These are phyloP conservation scores for Ypsolopha scabrella DNA, from an alignment of 2,888 invertebrate species.

Conservation along the genomic window DNA sequence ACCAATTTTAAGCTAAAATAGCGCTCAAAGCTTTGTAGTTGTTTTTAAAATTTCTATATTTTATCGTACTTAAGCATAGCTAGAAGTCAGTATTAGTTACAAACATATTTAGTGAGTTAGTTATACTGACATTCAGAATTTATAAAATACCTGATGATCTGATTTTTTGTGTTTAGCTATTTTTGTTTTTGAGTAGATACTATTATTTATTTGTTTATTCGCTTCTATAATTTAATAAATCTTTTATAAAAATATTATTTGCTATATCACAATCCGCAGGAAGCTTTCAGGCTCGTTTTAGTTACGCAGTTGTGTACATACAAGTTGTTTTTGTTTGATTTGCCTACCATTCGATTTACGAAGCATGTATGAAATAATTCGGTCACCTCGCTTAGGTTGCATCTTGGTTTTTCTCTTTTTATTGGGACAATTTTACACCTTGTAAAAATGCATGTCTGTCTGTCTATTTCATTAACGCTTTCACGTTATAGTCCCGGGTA, in stretches of 20 bases:
- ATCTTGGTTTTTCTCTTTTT: slow-evolving; percentile 17
- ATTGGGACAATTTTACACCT: slow-evolving; percentile 21
- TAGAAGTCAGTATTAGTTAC: neutral
- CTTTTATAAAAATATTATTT: slow-evolving; percentile 18
- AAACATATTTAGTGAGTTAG: neutral
- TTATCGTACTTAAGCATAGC: neutral
- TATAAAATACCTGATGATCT: neutral
- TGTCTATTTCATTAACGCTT: too few relatives aligned
- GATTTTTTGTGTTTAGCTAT: neutral
- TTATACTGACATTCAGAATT: too few relatives aligned
- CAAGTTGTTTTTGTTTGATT: neutral
- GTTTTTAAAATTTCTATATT: slow-evolving; percentile 8
- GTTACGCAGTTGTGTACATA: slow-evolving; percentile 4
- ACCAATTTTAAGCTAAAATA: slow-evolving; percentile 9
- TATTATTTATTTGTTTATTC: slow-evolving; percentile 18
- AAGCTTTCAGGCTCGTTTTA: slow-evolving; percentile 49
- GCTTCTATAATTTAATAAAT: slow-evolving; percentile 31
- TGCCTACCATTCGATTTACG: slow-evolving; percentile 12
- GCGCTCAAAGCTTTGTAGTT: slow-evolving; percentile 22
- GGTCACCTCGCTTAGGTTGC: slow-evolving; percentile 6
- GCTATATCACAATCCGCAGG: slow-evolving; percentile 55
- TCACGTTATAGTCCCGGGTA: slow-evolving; percentile 14
- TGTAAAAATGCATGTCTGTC: slow-evolving; percentile 10
- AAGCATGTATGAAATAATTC: slow-evolving; percentile 61
- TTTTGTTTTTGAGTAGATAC: neutral